Percentiles rank a stretch among this genome's conserved stretches.
phyloP scores from a whole-genome alignment of 2,888 invertebrate genomes.

The Pyrrhia umbra region DNA sequence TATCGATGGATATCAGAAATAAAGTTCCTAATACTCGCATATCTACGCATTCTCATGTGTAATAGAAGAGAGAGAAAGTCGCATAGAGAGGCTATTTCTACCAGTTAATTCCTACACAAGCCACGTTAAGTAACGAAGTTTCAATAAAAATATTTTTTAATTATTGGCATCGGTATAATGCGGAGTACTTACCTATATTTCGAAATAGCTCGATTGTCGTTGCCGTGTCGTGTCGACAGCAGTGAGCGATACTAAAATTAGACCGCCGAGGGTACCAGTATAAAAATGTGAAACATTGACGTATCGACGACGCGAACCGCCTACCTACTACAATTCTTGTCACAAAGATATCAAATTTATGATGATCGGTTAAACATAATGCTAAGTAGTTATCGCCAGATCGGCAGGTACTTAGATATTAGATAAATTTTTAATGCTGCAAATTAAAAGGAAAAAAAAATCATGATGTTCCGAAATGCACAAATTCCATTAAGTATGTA shows the following conservation, averaged over 20 bases:
- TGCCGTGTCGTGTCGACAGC: conserved; percentile 39
- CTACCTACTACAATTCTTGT: background rate
- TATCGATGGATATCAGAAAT: too few relatives aligned
- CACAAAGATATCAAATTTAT: background rate
- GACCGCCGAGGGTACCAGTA: conserved; percentile 41
- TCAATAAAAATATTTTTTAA: background rate
- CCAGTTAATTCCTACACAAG: conserved; percentile 5
- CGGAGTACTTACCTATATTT: conserved; percentile 27
- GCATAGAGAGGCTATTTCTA: background rate
- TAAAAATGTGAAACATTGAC: conserved; percentile 43
- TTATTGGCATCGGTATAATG: conserved; percentile 4
- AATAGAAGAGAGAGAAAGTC: too few relatives aligned
- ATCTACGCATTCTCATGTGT: too few relatives aligned
- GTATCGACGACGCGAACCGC: conserved; percentile 20
- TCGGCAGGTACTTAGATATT: too few relatives aligned
- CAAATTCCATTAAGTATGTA: background rate
- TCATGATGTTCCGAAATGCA: background rate
- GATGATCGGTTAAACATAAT: background rate
- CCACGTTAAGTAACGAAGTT: conserved; percentile 8
- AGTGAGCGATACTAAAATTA: conserved; percentile 49
- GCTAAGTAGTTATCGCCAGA: background rate
- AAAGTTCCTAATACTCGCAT: too few relatives aligned
- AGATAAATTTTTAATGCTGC: too few relatives aligned
- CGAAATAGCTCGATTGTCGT: conserved; percentile 23
- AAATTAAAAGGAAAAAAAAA: too few relatives aligned